Evolutionary conservation across 2,888 invertebrate species (phyloP).

Genomic region (Chloromyia formosa): DNA sequence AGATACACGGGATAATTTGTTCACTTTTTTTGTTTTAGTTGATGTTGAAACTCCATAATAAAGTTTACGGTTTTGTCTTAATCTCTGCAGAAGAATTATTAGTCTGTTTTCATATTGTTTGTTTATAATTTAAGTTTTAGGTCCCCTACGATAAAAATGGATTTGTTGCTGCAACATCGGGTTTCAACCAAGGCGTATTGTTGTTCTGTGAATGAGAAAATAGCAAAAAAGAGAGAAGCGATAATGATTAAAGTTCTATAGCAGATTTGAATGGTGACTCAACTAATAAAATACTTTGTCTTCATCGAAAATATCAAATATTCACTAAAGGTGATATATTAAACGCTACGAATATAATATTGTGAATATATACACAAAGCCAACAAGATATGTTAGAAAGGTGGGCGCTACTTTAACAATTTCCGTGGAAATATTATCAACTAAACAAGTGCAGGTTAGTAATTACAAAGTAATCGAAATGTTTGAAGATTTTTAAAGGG

Average conservation of each 20-base stretch:
- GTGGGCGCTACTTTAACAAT: not conserved
- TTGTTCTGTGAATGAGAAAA: constrained; percentile 54
- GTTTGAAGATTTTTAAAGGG: constrained; percentile 30
- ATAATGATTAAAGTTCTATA: no score
- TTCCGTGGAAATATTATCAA: constrained; percentile 3
- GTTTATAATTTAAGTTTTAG: constrained; percentile 42
- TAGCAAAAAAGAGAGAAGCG: not conserved
- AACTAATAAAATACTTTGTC: no score
- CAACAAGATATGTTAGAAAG: no score
- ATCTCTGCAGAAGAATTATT: not conserved
- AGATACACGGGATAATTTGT: no score
- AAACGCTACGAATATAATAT: no score
- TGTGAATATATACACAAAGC: no score
- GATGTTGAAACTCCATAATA: not conserved
- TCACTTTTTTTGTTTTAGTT: no score
- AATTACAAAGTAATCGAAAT: constrained; percentile 13
- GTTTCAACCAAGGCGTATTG: constrained; percentile 63
- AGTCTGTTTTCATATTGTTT: constrained; percentile 23
- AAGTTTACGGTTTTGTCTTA: constrained; percentile 1
- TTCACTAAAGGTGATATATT: no score
- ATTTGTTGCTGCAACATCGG: constrained; percentile 63
- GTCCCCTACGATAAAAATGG: constrained; percentile 63
- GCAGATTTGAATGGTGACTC: no score
- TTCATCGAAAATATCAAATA: no score
- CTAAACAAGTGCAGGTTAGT: constrained; percentile 28